Base-by-base conservation (phyloP, 2,113 vertebrate species). In the Oryzias curvinotus region DNA sequence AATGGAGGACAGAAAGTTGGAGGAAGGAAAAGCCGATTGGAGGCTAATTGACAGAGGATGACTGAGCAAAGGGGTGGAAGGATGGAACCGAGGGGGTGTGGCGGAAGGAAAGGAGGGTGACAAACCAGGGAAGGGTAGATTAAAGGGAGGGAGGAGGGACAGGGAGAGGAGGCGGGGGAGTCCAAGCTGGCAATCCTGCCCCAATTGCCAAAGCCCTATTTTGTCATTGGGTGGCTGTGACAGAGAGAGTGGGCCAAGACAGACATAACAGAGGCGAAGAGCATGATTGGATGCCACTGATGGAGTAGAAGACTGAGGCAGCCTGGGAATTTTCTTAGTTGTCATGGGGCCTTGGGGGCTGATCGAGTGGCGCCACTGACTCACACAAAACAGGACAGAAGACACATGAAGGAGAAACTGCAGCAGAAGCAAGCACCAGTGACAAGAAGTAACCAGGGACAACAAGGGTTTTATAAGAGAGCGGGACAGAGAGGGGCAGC, bases 41-140 rank as follows among this genome's bases (percentile, higher is more conserved):
- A 78, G 72, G 77, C 84, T 91, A 91, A 91, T 89, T 92, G 87
- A 91, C 85, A 65, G 87, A 85, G 82, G 85, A 82, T 85, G 84
- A 88, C 84, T 83, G 85, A 82, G 86, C 75, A 65, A 74, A 72
- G 72, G 62, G 77, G 45, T 57, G 80, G 66, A 78, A 73, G 72
- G 77, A 80, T 62, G 78, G 60, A 64, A 76, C 54, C 5, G 62
- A 70, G 52, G 61, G 43, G 52, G 52, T 43, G 46, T 7, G 41
- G 62, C 57, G 72, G 56, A 47, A 14, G 61, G 59, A 43, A 65
- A 41, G 70, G 68, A 71, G 68, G 79, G 83, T 73, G 81, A 78
- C 77, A 72, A 78, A 56, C 73, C 43, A 49, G 69, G 59, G 76
- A 70, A 65, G 75, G 80, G 55, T 71, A 78, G 75, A 84, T 75